phyloP scores from a whole-genome alignment of 1,140 invertebrate genomes.

The Danaus melanippus region DNA sequence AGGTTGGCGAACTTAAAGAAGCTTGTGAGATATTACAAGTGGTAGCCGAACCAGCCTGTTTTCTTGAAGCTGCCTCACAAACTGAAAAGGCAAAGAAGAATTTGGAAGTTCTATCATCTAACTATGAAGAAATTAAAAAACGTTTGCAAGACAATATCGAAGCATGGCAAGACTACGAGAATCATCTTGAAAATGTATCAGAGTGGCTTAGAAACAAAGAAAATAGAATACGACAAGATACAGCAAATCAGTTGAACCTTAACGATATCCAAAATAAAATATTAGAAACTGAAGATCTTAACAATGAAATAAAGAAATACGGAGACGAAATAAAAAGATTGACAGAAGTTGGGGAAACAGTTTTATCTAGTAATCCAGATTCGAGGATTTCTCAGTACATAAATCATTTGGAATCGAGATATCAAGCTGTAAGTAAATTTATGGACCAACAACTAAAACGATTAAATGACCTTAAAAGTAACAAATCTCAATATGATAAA shows the following conservation, averaged over 20 bases:
- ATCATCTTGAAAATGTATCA: slow-evolving; percentile 81
- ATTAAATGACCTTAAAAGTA: slow-evolving; percentile 77
- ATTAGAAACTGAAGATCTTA: slow-evolving; percentile 76
- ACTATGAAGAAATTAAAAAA: slow-evolving; percentile 79
- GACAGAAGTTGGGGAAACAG: slow-evolving; percentile 78
- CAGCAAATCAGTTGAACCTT: slow-evolving; percentile 79
- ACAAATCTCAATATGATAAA: slow-evolving; percentile 78
- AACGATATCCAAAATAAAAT: slow-evolving; percentile 82
- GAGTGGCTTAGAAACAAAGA: slow-evolving; percentile 92
- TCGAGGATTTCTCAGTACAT: slow-evolving; percentile 86
- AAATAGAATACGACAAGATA: slow-evolving; percentile 82
- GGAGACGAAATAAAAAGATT: slow-evolving; percentile 79
- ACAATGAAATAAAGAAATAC: slow-evolving; percentile 76
- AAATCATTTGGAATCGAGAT: slow-evolving; percentile 82
- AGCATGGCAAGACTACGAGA: slow-evolving; percentile 87
- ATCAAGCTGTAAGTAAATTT: slow-evolving; percentile 83
- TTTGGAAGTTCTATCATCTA: slow-evolving; percentile 78
- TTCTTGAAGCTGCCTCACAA: slow-evolving; percentile 76
- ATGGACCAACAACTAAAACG: slow-evolving; percentile 78
- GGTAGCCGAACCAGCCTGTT: slow-evolving; percentile 78
- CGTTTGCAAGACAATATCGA: slow-evolving; percentile 81
- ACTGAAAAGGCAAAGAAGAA: slow-evolving; percentile 78
- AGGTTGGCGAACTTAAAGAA: slow-evolving; percentile 78
- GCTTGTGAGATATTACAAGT: slow-evolving; percentile 78
- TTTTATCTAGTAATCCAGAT: slow-evolving; percentile 84